phyloP scores from a whole-genome alignment of 2,113 vertebrate genomes.

The Etheostoma spectabile region DNA sequence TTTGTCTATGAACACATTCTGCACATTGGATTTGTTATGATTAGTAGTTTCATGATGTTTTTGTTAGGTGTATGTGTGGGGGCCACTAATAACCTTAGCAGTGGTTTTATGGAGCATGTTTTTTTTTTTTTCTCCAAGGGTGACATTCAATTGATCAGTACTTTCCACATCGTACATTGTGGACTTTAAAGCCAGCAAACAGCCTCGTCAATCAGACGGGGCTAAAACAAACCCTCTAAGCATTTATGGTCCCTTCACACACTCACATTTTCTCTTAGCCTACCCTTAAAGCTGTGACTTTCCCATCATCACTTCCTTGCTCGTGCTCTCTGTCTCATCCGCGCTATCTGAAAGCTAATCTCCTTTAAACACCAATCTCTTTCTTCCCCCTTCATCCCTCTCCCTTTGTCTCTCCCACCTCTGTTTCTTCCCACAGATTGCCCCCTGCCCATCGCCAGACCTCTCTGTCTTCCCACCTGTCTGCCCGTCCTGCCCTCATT shows the following conservation, averaged over 20 bases:
- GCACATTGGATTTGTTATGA: neutral
- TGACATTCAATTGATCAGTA: constrained; percentile 71
- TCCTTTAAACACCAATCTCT: constrained; percentile 65
- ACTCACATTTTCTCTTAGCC: constrained; percentile 15
- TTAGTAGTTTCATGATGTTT: neutral
- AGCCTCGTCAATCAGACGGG: constrained; percentile 69
- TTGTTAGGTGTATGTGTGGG: neutral
- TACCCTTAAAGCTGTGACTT: constrained; percentile 48
- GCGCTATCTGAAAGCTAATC: constrained; percentile 65
- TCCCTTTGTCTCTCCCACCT: constrained; percentile 53
- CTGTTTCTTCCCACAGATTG: constrained; percentile 46
- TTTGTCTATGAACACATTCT: neutral
- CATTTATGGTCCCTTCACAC: constrained; percentile 41
- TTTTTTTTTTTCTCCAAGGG: constrained; percentile 44
- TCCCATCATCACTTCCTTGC: constrained; percentile 46
- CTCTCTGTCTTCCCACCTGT: constrained; percentile 71
- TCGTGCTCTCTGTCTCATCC: constrained; percentile 27
- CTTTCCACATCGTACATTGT: constrained; percentile 41
- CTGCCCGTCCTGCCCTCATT: constrained; percentile 54
- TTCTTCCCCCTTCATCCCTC: constrained; percentile 35
- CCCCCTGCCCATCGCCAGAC: constrained; percentile 59
- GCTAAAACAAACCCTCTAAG: constrained; percentile 59
- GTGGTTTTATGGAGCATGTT: constrained; percentile 55
- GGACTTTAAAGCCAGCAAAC: constrained; percentile 51
- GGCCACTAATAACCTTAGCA: constrained; percentile 24